These are phyloP conservation scores for Hippoglossus stenolepis DNA, from an alignment of 2,113 vertebrate species.

Conservation along the genomic window DNA sequence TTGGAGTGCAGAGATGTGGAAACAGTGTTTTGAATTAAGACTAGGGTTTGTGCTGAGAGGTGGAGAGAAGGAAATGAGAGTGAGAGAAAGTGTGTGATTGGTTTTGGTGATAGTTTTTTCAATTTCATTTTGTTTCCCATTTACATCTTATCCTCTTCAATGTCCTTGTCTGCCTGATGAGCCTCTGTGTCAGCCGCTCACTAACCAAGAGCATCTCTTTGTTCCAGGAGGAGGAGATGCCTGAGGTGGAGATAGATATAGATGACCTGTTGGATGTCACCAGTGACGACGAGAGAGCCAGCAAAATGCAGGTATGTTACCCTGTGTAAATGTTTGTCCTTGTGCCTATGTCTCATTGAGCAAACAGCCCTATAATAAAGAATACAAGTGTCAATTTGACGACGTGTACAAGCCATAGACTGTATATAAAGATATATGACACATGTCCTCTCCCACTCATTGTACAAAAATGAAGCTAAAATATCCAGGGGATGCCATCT, in stretches of 20 bases:
- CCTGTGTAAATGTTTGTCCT: neutral
- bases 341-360: neutral
- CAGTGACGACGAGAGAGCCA: constrained; percentile 93
- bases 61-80: neutral
- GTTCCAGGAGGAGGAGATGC: constrained; percentile 97
- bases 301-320: constrained; percentile 90
- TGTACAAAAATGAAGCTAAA: no score
- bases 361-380: neutral
- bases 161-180: neutral
- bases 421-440: no score
- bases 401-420: no score
- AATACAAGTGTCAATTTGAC: neutral
- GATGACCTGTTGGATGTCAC: constrained; percentile 95
- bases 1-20: constrained; percentile 1
- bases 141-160: neutral
- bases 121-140: neutral
- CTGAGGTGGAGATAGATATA: constrained; percentile 98
- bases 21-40: constrained; percentile 24
- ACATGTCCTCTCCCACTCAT: no score
- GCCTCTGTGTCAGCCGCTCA: constrained; percentile 4
- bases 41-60: neutral
- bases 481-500: no score
- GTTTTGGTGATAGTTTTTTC: neutral
- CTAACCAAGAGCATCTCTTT: constrained; percentile 47
- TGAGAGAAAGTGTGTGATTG: neutral